Evolutionary conservation across 2,888 invertebrate genomes (phyloP).

Genomic region (Platypus cylindrus): DNA sequence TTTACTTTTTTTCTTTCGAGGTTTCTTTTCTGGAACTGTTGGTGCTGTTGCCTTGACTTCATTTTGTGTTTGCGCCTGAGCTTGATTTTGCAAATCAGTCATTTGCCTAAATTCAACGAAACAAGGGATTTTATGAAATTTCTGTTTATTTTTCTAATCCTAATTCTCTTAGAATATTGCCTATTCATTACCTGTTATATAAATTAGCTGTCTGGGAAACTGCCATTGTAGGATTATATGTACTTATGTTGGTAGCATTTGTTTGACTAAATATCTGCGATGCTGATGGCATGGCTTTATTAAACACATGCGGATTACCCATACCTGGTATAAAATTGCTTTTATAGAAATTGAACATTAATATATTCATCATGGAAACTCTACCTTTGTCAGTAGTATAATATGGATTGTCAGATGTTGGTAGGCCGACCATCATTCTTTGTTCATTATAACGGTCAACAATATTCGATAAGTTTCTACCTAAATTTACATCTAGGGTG

Average conservation of each 20-base stretch:
- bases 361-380: too few relatives aligned
- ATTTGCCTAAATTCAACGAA: too few relatives aligned
- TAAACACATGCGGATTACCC: conserved; percentile 27
- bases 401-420: conserved; percentile 35
- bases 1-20: conserved; percentile 24
- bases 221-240: conserved; percentile 27
- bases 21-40: conserved; percentile 24
- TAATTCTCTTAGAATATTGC: too few relatives aligned
- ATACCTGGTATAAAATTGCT: conserved; percentile 11
- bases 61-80: conserved; percentile 8
- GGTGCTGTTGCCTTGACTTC: conserved; percentile 12
- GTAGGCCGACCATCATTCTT: conserved; percentile 40
- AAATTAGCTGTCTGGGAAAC: conserved; percentile 7
- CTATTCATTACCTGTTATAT: conserved; percentile 6
- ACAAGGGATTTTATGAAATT: too few relatives aligned
- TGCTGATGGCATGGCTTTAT: conserved; percentile 27
- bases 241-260: conserved; percentile 26
- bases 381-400: conserved; percentile 32
- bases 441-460: conserved; percentile 46
- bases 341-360: too few relatives aligned
- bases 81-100: conserved; percentile 24
- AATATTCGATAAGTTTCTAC: conserved; percentile 46
- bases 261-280: conserved; percentile 32
- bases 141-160: too few relatives aligned
- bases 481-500: conserved; percentile 29